Evolutionary conservation across 2,797 vertebrate species (phyloP).

Genomic region (Myotis planiceps): DNA sequence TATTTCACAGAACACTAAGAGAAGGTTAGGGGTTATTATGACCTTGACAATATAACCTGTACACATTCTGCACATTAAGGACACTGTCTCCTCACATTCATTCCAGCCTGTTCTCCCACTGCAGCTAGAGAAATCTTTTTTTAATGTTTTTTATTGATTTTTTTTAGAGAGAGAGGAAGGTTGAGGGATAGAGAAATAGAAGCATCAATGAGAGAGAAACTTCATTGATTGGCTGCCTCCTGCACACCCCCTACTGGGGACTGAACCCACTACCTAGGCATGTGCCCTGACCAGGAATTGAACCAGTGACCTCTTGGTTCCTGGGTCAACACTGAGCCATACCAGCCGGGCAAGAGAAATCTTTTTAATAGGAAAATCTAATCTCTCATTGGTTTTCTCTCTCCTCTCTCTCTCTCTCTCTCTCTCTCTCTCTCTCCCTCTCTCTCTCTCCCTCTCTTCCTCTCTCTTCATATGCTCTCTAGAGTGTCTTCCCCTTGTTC

Average conservation of each 20-base stretch:
- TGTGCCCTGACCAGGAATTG: too few relatives aligned
- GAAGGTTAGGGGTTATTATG: not conserved
- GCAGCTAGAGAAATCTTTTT: constrained; percentile 28
- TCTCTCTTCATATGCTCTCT: not conserved
- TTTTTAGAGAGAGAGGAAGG: too few relatives aligned
- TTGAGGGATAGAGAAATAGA: too few relatives aligned
- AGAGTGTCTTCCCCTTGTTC: not conserved
- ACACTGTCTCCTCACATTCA: not conserved
- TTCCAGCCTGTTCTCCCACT: not conserved
- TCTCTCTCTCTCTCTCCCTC: not conserved
- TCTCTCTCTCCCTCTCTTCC: not conserved
- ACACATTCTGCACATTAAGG: not conserved
- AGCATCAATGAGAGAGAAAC: too few relatives aligned
- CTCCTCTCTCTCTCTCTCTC: not conserved
- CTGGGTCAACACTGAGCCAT: not conserved
- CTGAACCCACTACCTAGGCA: too few relatives aligned
- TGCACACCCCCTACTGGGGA: too few relatives aligned
- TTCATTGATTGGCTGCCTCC: too few relatives aligned
- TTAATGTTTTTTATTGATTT: too few relatives aligned
- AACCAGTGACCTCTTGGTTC: too few relatives aligned
- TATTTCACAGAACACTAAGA: not conserved
- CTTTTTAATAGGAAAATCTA: constrained; percentile 19
- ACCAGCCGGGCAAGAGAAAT: not conserved
- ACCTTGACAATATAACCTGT: not conserved
- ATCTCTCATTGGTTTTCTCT: not conserved